Evolutionary conservation across 1,140 invertebrate genomes (phyloP), one percentile per base, ranked within the genome.

Genomic region (Drosophila tristis): DNA sequence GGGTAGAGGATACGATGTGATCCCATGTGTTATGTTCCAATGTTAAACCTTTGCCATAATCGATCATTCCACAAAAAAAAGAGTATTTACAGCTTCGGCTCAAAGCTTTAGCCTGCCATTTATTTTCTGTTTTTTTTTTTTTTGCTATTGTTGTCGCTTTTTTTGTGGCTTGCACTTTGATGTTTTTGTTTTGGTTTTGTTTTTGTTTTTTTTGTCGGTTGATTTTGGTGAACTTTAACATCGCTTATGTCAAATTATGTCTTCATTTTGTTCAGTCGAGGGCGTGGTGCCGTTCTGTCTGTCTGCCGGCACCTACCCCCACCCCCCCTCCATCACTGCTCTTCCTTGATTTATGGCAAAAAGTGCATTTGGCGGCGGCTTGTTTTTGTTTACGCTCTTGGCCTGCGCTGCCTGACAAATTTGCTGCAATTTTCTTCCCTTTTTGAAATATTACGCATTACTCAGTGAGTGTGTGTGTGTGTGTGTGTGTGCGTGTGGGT

Each of bases 171-270:
- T 31, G 4, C 25, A 20, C 13, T 15, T 16, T 35, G 15, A 13
- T 13, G 31, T 44, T 60, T 23, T 23, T 20, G 23, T 26, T 42
- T 8, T n/a, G 45, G 31, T 49, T 16, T 48, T 44, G 23, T 16
- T 31, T 43, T 60, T 11, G 29, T n/a, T 54, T 29, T 56, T 23
- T 47, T 45, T 70, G 45, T 60, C 74, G 26, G 74, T 82, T 74
- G 79, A 82, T 82, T 74, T 66, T 77, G 72, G 63, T 78, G 85
- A 90, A 90, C 85, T 90, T 90, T 90, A 85, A 78, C 85, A 84
- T 78, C 80, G 86, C 74, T 90, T 90, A 90, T 90, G 85, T 90
- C 85, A 90, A 85, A 90, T 90, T 90, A 90, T 90, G 86, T 90
- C 80, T 90, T 84, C 60, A 80, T 72, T 78, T 79, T 61, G 56